A percentile compares a stretch with the other conserved stretches of the same genome.
phyloP scores from a whole-genome alignment of 2,888 invertebrate species.

The Netelia inedita region DNA sequence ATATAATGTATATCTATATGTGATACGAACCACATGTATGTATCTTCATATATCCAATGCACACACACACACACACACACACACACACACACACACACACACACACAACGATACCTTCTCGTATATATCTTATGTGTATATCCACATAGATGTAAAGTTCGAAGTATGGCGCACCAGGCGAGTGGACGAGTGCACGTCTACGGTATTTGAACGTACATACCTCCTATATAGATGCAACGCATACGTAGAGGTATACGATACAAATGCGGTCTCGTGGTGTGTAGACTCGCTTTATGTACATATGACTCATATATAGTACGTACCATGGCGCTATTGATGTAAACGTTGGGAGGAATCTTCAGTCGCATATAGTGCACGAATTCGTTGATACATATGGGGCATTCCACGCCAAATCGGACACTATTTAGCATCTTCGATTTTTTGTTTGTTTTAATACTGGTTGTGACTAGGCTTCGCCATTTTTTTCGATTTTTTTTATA shows the following conservation, averaged over 20 bases:
- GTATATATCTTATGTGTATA: neutral
- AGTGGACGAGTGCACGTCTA: slow-evolving; percentile 48
- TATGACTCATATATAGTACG: slow-evolving; percentile 42
- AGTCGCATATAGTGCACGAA: slow-evolving; percentile 7
- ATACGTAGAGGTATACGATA: neutral
- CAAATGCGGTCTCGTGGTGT: slow-evolving; percentile 13
- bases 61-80: no score
- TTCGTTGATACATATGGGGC: neutral
- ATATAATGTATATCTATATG: no score
- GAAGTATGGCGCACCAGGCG: slow-evolving; percentile 23
- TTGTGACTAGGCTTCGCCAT: no score
- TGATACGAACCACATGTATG: no score
- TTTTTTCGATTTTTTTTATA: no score
- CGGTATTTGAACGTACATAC: slow-evolving; percentile 13
- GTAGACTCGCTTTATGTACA: slow-evolving; percentile 13
- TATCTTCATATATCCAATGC: no score
- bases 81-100: no score
- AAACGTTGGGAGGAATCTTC: slow-evolving; percentile 50
- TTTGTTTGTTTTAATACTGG: no score
- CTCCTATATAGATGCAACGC: neutral
- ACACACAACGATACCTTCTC: neutral
- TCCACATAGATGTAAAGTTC: neutral
- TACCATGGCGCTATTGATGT: slow-evolving; percentile 47
- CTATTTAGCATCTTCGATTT: no score
- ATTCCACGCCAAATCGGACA: neutral